Conservation (phyloP, 2,113 vertebrate species). For the Zootoca vivipara region DNA sequence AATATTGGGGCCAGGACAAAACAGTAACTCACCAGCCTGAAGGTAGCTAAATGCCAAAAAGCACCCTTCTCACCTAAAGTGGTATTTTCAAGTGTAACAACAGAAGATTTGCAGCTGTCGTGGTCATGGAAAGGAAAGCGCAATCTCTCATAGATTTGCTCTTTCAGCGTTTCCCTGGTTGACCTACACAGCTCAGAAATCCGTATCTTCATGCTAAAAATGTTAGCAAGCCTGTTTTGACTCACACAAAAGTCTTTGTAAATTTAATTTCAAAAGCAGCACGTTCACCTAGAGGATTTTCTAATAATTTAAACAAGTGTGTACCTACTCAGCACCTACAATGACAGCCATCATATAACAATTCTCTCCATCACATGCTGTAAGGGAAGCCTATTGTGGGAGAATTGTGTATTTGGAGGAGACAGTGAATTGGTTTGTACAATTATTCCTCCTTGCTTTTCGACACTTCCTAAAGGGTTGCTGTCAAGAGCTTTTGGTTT, state of each 20-base stretch:
- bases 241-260: background rate
- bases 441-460: too few relatives aligned
- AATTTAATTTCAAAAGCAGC: background rate
- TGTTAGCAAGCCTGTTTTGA: background rate
- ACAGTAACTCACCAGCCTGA: background rate
- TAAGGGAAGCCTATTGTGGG: too few relatives aligned
- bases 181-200: background rate
- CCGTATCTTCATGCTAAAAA: background rate
- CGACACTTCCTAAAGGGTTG: too few relatives aligned
- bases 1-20: background rate
- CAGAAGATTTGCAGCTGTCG: background rate
- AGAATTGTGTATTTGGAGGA: too few relatives aligned
- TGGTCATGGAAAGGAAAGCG: background rate
- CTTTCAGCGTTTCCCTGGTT: background rate
- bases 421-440: too few relatives aligned
- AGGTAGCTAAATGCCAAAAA: background rate
- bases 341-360: background rate
- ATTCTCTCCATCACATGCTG: background rate
- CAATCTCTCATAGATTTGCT: background rate
- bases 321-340: background rate
- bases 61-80: background rate
- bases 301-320: background rate
- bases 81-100: background rate
- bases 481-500: too few relatives aligned
- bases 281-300: background rate